Evolutionary conservation across 2,888 invertebrate species (phyloP), one percentile per base, ranked within the genome.

Genomic region (Imbricaverruca yamaguchii): DNA sequence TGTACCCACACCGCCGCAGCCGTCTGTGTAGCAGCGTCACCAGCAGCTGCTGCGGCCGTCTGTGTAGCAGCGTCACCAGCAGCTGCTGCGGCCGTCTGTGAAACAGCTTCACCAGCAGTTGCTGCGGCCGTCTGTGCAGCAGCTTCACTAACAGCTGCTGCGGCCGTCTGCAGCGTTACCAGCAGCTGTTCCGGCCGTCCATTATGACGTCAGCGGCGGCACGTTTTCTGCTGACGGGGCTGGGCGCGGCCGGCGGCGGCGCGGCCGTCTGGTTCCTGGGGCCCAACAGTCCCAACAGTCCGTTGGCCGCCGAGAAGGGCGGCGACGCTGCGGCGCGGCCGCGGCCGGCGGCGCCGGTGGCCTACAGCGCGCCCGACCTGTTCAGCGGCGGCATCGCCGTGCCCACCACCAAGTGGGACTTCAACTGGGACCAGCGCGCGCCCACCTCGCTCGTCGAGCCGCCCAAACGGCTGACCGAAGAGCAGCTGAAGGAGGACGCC

Each of bases 371-470:
- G 6, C 69, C 69, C 4, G 39, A 69, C 39, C 39, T 13, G 23
- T 69, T 69, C 69, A 69, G 69, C 15, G 69, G 69, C 6, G 69
- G 69, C 10, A 69, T 69, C 13, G 69, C 69, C 11, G 21, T 23
- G 69, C 69, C 69, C 69, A 69, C 69, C 13, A 69, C 69, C 13
- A 69, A 69, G 69, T 69, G 69, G 69, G 69, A 69, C 69, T 69
- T 39, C 39, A 69, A 69, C 69, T 69, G 69, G 69, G 69, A 69
- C 69, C 69, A 69, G 69, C 69, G 69, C 6, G 69, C 69, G 25
- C 69, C 69, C 3, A 39, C 39, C 12, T 69, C 69, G 11, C 69
- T 69, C 6, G 69, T 69, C 15, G 69, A 69, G 69, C 69, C 69
- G 39, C 69, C 69, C 39, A 69, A 69, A 39, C 21, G 69, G 0